Evolutionary conservation across 2,888 invertebrate species (phyloP), one percentile per base, ranked within the genome.

Genomic region (Stenodera caucasica): DNA sequence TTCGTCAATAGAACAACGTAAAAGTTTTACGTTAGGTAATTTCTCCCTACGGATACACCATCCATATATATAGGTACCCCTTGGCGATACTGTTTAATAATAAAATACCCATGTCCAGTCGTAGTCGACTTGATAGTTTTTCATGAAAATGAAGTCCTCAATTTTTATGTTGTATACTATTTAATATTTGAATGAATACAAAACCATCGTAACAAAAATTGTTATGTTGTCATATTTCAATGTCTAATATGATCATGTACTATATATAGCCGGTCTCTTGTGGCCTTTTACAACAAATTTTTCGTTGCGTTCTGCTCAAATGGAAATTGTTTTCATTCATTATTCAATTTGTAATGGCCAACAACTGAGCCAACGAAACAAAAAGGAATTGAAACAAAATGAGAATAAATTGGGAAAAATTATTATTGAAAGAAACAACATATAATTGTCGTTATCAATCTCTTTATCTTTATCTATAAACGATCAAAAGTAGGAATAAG

Each of bases 21-120:
- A 77, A 77, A 77, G 70, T 78, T 78, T 77, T 72, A 77, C 73
- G 70, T 70, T 71, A 72, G 71, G 77, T 76, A 78, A 77, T 78
- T 77, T 75, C 74, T 76, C 76, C 75, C 78, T 63, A 58, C 65
- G 74, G 75, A 67, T 69, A 69, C 72, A 45, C 21, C 45, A 66
- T 65, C 66, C 63, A 60, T 70, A n/a, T n/a, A n/a, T n/a, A n/a
- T n/a, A n/a, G n/a, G n/a, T n/a, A n/a, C 70, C 70, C 70, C 68
- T 45, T 54, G 69, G 67, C 68, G 68, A 65, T 62, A 68, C 70
- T 18, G 11, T 45, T 77, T 73, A 77, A 77, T 76, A 77, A 77
- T 77, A 76, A 74, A 77, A 69, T 11, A 45, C 21, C 45, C 21
- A 71, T 72, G 75, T 75, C 75, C 75, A 72, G 75, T 71, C 72